Base-by-base conservation (phyloP, 1,140 invertebrate genomes). In the Hermatobates lingyangjiaoensis region DNA sequence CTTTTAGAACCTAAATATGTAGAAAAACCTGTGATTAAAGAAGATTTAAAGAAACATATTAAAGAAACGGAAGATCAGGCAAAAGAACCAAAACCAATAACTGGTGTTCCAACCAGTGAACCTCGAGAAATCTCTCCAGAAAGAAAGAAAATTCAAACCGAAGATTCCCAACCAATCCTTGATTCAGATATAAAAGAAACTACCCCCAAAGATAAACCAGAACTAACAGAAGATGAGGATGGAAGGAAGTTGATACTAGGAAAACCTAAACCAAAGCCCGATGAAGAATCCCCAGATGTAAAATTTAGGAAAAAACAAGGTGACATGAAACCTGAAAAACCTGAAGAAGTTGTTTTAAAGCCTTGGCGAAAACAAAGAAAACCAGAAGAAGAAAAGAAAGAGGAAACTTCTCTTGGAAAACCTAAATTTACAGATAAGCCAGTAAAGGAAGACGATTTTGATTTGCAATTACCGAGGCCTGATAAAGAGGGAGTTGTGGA, bases 271-370 rank as follows among this genome's bases (percentile, higher is more conserved):
- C 62, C 69, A 48, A 61, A 64, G 44, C 56, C 59, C n/a, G 50
- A 60, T 48, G 57, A 61, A 34, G 55, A 59, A 49, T 57, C 66
- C 38, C 62, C 68, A 57, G 61, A 68, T 55, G 60, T 70, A 3
- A 59, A 61, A 55, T 62, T 61, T 10, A 71, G 68, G 51, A 66
- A 68, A 48, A 64, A 71, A 38, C 65, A 61, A 66, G 64, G 56
- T 55, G 62, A 52, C 48, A 56, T 56, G 18, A 58, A 62, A 39
- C 59, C 61, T 39, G 62, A 60, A 50, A 25, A 57, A 27, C 55
- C 57, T 1, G 60, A 64, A 53, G 45, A 54, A 55, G 55, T 62
- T 12, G 55, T 48, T 46, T 51, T 57, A 45, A 62, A 59, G 54
- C 58, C 58, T 27, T 51, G 57, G 58, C 56, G 46, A 21, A 53